Base-by-base conservation (phyloP, 2,113 vertebrate species). In the Hippocampus zosterae region DNA sequence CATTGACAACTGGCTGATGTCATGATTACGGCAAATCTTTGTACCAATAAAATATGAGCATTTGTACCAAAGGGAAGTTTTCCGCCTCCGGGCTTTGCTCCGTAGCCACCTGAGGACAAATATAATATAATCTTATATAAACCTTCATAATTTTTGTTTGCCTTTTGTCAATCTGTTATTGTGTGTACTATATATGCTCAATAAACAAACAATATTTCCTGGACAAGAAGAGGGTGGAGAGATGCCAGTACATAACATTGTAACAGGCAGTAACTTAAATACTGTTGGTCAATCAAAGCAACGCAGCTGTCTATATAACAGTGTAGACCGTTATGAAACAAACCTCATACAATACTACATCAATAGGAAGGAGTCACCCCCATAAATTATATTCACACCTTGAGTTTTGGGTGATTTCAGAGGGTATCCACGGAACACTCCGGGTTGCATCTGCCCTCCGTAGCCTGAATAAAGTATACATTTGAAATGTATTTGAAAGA, bases 381-480 rank as follows among this genome's bases (percentile, higher is more conserved):
- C 5, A 42, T 11, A 21, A 41, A 64, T 23, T 0, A 23, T 21
- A 44, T 15, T 23, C 61, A n/a, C 82, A 90, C 97, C 96, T 93
- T 93, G 94, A 16, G 90, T 76, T 89, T 96, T 96, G 78, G 97
- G 97, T 56, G 96, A 91, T 90, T 95, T 97, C 65, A 99, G 96
- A 50, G 97, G 97, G 85, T 99, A 99, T 74, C 97, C 97, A 66
- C 96, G 92, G 67, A 97, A 97, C 21, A 98, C 93, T 69, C 97
- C 97, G 0, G 94, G 94, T 87, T 96, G 92, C 84, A 91, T 77
- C 1, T 27, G 93, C 65, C 92, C 95, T 67, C 92, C 93, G 84
- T 92, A 95, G 57, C 92, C 75, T 91, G 85, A 40, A 67, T 18
- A 62, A 19, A 12, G n/a, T 71, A 66, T 75, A 2, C 37, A 40